Evolutionary conservation across 1,140 invertebrate genomes (phyloP).

Genomic region (Daktulosphaira vitifoliae): DNA sequence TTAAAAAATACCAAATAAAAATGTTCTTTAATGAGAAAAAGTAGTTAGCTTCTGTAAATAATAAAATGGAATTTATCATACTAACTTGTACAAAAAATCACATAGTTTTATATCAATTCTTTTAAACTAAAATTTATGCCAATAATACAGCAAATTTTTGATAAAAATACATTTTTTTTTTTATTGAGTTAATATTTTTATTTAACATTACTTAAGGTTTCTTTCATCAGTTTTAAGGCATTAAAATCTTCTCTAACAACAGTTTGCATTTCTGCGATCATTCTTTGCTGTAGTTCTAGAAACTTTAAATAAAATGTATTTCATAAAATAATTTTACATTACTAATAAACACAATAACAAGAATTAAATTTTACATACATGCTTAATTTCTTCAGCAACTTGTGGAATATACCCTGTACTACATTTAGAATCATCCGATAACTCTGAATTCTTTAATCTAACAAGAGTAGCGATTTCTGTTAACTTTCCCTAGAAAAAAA

Average conservation of each 20-base stretch:
- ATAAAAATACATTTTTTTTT: too few species aligned
- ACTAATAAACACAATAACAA: too few species aligned
- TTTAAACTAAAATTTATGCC: too few species aligned
- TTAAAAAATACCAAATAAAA: too few species aligned
- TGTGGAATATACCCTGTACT: conserved; percentile 9
- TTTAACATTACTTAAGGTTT: conserved; percentile 15
- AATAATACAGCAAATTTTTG: too few species aligned
- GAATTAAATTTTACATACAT: neutral
- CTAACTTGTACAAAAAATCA: too few species aligned
- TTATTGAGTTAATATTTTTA: too few species aligned
- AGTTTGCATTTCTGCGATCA: conserved; percentile 24
- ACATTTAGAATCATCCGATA: conserved; percentile 8
- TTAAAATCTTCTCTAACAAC: conserved; percentile 27
- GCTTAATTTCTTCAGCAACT: conserved; percentile 27
- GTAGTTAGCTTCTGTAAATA: too few species aligned
- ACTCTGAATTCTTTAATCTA: conserved; percentile 21
- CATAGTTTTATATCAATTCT: too few species aligned
- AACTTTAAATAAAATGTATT: neutral
- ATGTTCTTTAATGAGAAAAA: too few species aligned
- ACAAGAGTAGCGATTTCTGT: conserved; percentile 27
- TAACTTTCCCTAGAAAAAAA: conserved; percentile 1
- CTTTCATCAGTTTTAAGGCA: conserved; percentile 16
- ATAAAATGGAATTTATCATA: too few species aligned
- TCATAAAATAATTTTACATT: neutral
- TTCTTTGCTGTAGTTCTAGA: conserved; percentile 21